A percentile compares a stretch with the other conserved stretches of the same genome.
These are phyloP conservation scores for Plebejus anna DNA, from an alignment of 2,888 invertebrate genomes.

Conservation along the genomic window DNA sequence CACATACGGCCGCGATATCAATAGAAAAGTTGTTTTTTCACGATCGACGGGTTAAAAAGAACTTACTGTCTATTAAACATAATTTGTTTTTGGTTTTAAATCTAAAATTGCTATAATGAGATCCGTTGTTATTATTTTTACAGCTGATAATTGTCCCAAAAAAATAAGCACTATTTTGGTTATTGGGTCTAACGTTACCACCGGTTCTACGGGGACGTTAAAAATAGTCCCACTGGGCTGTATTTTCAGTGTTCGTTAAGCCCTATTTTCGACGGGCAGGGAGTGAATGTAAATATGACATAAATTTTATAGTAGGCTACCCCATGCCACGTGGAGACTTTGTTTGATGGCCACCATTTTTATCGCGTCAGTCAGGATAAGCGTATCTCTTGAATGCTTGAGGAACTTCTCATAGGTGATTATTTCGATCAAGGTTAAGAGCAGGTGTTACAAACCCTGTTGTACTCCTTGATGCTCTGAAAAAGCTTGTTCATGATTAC, in stretches of 20 bases:
- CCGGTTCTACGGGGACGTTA: conserved; percentile 59
- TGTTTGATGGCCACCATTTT: not conserved
- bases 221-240: conserved; percentile 61
- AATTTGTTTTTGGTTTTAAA: no score
- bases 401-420: not conserved
- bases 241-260: conserved; percentile 56
- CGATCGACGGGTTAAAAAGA: no score
- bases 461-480: not conserved
- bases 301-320: conserved; percentile 63
- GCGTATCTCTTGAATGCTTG: not conserved
- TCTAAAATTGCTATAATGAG: no score
- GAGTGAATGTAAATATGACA: conserved; percentile 71
- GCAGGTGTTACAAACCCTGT: not conserved
- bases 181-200: conserved; percentile 65
- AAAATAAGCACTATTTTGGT: conserved; percentile 35
- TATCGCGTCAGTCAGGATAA: not conserved
- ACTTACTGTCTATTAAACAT: no score
- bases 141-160: not conserved
- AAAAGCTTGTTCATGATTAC: not conserved
- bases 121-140: not conserved
- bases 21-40: no score
- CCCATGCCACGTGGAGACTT: conserved; percentile 29
- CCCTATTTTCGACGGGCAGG: conserved; percentile 56
- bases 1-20: no score
- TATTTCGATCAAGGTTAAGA: not conserved